Percentiles rank a stretch among this genome's conserved stretches.
phyloP scores from a whole-genome alignment of 2,797 vertebrate genomes.

The Eidolon dupreanum region DNA sequence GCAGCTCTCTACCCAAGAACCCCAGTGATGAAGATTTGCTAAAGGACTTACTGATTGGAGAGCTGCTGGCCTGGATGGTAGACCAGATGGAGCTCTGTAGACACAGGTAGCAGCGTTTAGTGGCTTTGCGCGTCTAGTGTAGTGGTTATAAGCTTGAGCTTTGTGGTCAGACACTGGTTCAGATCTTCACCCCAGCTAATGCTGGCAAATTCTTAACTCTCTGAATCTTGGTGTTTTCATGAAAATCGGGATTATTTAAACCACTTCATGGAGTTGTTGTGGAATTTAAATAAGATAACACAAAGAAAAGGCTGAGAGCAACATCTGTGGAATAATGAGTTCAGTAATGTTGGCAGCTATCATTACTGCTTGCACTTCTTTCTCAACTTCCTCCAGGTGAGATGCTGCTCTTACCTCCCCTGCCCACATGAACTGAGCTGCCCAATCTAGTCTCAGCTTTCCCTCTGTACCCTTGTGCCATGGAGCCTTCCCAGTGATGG shows the following conservation, averaged over 20 bases:
- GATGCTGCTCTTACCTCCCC: not conserved
- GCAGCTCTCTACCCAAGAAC: slow-evolving; percentile 28
- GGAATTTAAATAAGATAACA: not conserved
- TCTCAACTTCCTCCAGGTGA: not conserved
- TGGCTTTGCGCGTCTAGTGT: fast-evolving
- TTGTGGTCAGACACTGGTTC: not conserved
- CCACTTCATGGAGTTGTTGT: not conserved
- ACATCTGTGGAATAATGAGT: no score
- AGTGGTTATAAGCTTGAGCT: not conserved
- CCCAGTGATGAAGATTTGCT: slow-evolving; percentile 36
- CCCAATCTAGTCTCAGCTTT: not conserved
- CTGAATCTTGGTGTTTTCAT: not conserved
- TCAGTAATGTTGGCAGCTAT: not conserved
- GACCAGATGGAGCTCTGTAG: slow-evolving; percentile 74
- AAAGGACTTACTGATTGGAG: slow-evolving; percentile 60
- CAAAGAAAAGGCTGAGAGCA: not conserved
- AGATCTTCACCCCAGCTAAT: not conserved
- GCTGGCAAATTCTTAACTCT: not conserved
- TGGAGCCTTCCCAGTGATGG: not conserved
- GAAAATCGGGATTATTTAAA: not conserved
- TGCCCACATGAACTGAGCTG: not conserved
- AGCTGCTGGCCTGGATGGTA: slow-evolving; percentile 81
- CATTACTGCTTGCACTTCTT: not conserved
- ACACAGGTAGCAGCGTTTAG: slow-evolving; percentile 62
- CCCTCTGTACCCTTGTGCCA: not conserved